phyloP scores from a whole-genome alignment of 2,113 vertebrate genomes.

The Narcine bancroftii region DNA sequence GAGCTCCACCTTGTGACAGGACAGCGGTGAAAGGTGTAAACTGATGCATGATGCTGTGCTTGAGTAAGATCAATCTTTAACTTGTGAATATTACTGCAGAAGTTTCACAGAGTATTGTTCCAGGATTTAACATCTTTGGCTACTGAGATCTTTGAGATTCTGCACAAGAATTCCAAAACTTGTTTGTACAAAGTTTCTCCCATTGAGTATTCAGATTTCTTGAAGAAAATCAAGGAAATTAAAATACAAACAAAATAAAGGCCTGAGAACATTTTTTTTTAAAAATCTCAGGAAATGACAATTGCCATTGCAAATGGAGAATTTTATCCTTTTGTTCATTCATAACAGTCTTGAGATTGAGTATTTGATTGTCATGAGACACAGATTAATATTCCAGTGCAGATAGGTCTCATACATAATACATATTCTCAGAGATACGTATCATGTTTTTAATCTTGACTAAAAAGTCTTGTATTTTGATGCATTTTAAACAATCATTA shows the following conservation, averaged over 20 bases:
- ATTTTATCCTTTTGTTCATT: not conserved
- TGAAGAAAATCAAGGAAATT: not conserved
- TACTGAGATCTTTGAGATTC: no score
- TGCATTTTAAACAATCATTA: not conserved
- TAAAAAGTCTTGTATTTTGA: not conserved
- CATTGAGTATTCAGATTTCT: not conserved
- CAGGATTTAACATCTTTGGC: no score
- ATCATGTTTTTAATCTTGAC: not conserved
- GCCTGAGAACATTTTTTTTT: not conserved
- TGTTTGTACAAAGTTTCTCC: not conserved
- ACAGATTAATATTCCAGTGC: not conserved
- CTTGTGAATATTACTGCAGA: no score
- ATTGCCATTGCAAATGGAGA: not conserved
- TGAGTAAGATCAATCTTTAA: no score
- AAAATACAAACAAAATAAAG: not conserved
- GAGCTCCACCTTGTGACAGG: not conserved
- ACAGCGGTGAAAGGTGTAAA: not conserved
- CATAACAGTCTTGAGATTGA: not conserved
- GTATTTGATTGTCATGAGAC: not conserved
- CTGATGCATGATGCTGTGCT: no score
- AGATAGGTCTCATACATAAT: not conserved
- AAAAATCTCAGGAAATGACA: not conserved
- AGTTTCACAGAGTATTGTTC: no score
- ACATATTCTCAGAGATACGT: not conserved
- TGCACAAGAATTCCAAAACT: not conserved